Evolutionary conservation across 2,797 vertebrate species (phyloP).

Genomic region (Labeo calbasu): DNA sequence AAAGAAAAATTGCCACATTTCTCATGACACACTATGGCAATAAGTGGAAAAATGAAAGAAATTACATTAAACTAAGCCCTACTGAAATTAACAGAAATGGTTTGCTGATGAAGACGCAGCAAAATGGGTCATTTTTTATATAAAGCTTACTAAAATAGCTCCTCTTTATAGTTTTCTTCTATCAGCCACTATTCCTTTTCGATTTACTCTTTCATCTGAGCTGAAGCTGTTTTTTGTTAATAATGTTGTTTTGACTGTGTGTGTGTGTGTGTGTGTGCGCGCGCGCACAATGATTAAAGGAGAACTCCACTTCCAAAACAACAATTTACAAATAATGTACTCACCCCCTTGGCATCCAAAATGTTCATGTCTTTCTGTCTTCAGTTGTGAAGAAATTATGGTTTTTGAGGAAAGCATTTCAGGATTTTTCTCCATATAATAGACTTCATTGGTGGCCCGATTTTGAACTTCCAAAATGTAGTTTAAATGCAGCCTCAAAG

Average conservation of each 20-base stretch:
- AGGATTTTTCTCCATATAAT: no score
- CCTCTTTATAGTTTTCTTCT: constrained; percentile 7
- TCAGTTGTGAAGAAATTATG: no score
- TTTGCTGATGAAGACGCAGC: neutral
- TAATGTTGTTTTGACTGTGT: constrained; percentile 7
- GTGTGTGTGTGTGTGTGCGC: no score
- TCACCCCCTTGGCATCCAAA: no score
- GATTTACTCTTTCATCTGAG: neutral
- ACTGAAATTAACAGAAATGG: neutral
- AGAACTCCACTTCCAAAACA: no score
- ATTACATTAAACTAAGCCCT: neutral
- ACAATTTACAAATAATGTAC: no score
- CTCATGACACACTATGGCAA: neutral
- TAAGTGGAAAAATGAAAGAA: neutral
- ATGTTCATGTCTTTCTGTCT: no score
- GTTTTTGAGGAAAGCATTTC: no score
- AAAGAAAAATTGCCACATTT: neutral
- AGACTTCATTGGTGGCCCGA: no score
- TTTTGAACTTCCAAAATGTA: no score
- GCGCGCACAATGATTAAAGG: no score
- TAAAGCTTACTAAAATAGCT: constrained; percentile 1
- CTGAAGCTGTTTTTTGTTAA: neutral
- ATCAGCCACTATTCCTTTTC: neutral
- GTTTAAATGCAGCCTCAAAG: no score
- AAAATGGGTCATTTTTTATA: neutral